Evolutionary conservation across 2,888 invertebrate genomes (phyloP), one percentile per base, ranked within the genome.

Genomic region (Ormyrus pomaceus): DNA sequence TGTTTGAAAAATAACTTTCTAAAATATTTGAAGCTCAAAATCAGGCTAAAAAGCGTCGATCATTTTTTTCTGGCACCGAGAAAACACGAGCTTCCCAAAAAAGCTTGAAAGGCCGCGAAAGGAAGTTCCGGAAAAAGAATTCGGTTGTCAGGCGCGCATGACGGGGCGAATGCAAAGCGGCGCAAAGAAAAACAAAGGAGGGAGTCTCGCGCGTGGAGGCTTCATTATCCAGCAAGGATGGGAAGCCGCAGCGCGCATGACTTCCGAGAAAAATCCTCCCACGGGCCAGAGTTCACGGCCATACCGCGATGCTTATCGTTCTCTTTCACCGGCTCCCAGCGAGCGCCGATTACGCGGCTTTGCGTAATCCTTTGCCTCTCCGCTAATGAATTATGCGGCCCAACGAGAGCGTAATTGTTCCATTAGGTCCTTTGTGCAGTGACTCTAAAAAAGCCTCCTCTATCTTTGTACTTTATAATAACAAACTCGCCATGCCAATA

Each of bases 221-320:
- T 62, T 59, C 19, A 48, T 74, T 75, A 79, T 48, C 48, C 55
- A 45, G 64, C 55, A 46, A n/a, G 46, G 53, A 51, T 65, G 76
- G 58, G 70, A 72, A 82, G 71, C 55, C 46, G 13, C n/a, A 10
- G 34, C 34, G 34, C 34, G 75, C 69, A 61, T 59, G 64, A 70
- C 81, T 81, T 81, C 74, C 78, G 75, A 85, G 85, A 86, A 87
- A 88, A 85, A 84, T 85, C 84, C 86, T 88, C 88, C 87, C 88
- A 88, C 88, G 87, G 87, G 87, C 85, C 86, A 87, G 86, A 88
- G 88, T 88, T 88, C 88, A 88, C 83, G 88, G 87, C 82, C 87
- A 84, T 74, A 82, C 83, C 82, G 85, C 83, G 84, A 81, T 79
- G 19, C 79, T 81, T 83, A 84, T 83, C 80, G 8, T 9, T 0